Evolutionary conservation across 2,797 vertebrate species (phyloP).

Genomic region (Esox lucius): DNA sequence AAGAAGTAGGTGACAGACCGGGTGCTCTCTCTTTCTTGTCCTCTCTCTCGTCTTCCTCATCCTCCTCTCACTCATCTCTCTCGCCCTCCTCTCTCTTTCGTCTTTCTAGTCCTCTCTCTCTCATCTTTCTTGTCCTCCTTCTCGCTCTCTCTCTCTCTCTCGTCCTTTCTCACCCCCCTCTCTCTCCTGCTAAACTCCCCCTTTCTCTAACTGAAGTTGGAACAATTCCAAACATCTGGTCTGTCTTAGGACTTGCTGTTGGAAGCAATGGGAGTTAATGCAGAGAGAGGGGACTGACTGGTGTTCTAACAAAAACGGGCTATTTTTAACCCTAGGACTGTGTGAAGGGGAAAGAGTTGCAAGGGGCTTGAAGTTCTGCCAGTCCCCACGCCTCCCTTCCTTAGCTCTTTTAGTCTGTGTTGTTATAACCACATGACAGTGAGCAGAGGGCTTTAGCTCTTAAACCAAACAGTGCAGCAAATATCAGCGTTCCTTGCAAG

Average conservation of each 20-base stretch:
- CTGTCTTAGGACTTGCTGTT: background rate
- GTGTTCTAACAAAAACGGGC: background rate
- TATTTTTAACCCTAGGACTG: constrained; percentile 1
- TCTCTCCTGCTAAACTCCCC: background rate
- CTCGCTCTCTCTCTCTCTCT: background rate
- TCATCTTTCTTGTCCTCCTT: background rate
- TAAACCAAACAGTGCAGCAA: background rate
- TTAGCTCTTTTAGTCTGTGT: background rate
- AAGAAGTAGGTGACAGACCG: background rate
- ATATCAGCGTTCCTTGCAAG: background rate
- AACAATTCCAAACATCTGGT: constrained; percentile 4
- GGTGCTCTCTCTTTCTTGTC: background rate
- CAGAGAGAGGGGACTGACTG: background rate
- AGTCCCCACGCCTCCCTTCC: background rate
- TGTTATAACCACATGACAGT: background rate
- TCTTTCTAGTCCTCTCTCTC: background rate
- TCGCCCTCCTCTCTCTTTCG: background rate
- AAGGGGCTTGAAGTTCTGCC: background rate
- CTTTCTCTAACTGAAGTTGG: constrained; percentile 1
- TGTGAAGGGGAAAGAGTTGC: background rate
- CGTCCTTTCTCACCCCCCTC: background rate
- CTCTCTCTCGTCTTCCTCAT: background rate
- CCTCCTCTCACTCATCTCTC: background rate
- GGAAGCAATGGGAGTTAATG: background rate
- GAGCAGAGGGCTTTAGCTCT: background rate